Conservation (phyloP, 2,888 invertebrate genomes). For the Alloplasta piceator region DNA sequence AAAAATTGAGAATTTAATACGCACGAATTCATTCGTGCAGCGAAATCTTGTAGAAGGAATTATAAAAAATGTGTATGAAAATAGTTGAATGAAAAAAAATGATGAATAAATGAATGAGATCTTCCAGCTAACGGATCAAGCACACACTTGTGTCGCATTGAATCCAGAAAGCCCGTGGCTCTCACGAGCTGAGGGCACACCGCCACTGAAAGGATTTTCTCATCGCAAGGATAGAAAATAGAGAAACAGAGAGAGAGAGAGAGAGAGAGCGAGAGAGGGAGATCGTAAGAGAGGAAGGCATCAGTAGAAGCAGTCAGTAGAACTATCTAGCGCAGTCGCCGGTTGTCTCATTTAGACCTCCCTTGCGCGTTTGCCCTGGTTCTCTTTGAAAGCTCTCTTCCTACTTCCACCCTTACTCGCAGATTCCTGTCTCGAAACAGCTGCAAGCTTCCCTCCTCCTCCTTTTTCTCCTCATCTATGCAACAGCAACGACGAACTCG, state of each 20-base stretch:
- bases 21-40: not conserved
- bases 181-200: constrained; percentile 39
- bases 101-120: constrained; percentile 45
- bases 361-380: constrained; percentile 61
- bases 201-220: constrained; percentile 55
- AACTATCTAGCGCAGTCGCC: constrained; percentile 47
- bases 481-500: constrained; percentile 62
- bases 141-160: constrained; percentile 31
- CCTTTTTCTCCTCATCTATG: not conserved
- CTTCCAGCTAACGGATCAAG: constrained; percentile 1
- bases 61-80: not conserved
- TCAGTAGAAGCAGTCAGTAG: constrained; percentile 15
- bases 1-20: not conserved
- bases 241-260: constrained; percentile 2
- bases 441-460: constrained; percentile 8
- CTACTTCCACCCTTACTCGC: constrained; percentile 33
- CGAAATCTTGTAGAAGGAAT: not conserved
- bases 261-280: not conserved
- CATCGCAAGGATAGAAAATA: constrained; percentile 20
- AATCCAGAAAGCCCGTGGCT: constrained; percentile 40
- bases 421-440: constrained; percentile 49
- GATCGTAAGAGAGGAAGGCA: not conserved
- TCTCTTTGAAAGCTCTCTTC: constrained; percentile 61
- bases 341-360: constrained; percentile 62
- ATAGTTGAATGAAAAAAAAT: constrained; percentile 3